phyloP scores from a whole-genome alignment of 1,140 invertebrate genomes.

The Phymastichus coffea region DNA sequence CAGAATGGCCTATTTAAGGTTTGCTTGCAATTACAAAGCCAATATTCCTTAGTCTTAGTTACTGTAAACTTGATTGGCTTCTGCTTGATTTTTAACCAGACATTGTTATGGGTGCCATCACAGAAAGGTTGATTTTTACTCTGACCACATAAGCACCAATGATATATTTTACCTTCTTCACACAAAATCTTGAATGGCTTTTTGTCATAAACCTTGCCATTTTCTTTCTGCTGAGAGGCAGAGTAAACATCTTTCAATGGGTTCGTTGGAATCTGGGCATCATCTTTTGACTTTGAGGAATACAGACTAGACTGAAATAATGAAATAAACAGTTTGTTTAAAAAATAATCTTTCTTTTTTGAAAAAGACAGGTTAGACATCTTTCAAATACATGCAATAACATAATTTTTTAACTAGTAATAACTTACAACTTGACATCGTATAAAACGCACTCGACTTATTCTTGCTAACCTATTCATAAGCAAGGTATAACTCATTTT shows the following conservation, averaged over 20 bases:
- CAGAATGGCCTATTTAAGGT: conserved; percentile 93
- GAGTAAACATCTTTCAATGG: conserved; percentile 61
- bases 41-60: conserved; percentile 89
- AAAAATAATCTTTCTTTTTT: background rate
- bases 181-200: conserved; percentile 83
- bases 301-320: background rate
- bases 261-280: conserved; percentile 65
- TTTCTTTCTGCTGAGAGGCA: conserved; percentile 62
- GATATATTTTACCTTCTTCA: conserved; percentile 79
- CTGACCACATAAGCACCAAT: conserved; percentile 92
- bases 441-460: background rate
- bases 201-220: conserved; percentile 80
- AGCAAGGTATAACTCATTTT: background rate
- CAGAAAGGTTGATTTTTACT: conserved; percentile 94
- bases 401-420: background rate
- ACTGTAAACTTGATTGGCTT: conserved; percentile 83
- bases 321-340: background rate
- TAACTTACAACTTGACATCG: background rate
- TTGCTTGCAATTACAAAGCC: conserved; percentile 98
- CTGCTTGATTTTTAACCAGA: conserved; percentile 69
- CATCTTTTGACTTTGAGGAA: conserved; percentile 20
- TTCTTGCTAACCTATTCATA: background rate
- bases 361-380: background rate
- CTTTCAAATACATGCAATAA: background rate
- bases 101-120: conserved; percentile 84